Evolutionary conservation across 1,140 invertebrate genomes (phyloP), one percentile per base, ranked within the genome.

Genomic region (Sarcophaga bullata): DNA sequence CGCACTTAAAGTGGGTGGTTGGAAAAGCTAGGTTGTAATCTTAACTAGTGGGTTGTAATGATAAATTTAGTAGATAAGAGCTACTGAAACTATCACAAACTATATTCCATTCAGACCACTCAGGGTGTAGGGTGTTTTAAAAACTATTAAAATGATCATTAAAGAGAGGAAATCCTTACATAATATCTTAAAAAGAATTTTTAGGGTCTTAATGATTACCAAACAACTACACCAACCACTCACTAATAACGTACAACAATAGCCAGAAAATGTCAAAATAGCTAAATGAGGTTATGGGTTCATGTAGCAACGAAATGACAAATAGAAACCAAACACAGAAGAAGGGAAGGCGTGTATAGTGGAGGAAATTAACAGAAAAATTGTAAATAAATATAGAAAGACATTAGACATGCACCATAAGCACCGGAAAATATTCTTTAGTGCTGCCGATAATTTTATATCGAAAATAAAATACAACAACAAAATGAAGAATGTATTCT

Each of bases 231-330:
- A 68, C 17, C 62, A 19, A 68, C 17, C 62, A 68, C 17, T 68
- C 62, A 68, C 15, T 19, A 68, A 19, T 8, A 19, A 68, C 62
- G 19, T 15, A 62, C 11, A 62, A 58, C 54, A 58, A 13, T 13
- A 58, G n/a, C 54, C n/a, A 58, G 54, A 58, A 68, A 68, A 19
- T 68, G 62, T 68, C 62, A 68, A 68, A 68, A 68, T 68, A 19
- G 19, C 62, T 68, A 68, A 68, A 68, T 68, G 62, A 68, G 62
- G 62, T 68, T 68, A 68, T 68, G 62, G 62, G 62, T 68, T 68
- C 17, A 68, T 68, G 62, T 68, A 19, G n/a, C 19, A 25, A 8
- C 6, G 17, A 68, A n/a, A 17, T 19, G 62, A 37, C 25, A 37
- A 37, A 37, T 37, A 37, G 1, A 37, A 37, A 37, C 1, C 25